Evolutionary conservation across 2,113 vertebrate species (phyloP).

Genomic region (Apteryx mantelli): DNA sequence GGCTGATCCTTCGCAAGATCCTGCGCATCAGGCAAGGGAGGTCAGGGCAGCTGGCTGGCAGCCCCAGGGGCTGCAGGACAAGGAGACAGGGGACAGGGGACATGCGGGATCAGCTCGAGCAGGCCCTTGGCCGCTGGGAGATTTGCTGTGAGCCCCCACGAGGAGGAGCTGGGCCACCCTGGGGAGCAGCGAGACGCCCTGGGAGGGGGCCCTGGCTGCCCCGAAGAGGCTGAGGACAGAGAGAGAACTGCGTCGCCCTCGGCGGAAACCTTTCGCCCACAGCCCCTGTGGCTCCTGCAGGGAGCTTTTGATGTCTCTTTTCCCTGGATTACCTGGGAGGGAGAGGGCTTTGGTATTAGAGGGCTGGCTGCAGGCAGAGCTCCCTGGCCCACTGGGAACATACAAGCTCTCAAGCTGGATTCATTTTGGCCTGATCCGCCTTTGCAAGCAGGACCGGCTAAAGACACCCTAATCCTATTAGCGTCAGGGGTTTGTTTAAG

Average conservation of each 20-base stretch:
- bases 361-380: neutral
- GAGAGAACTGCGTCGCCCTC: too few relatives aligned
- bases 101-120: too few relatives aligned
- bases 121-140: neutral
- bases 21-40: fast-evolving
- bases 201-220: neutral
- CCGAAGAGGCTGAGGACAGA: too few relatives aligned
- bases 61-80: neutral
- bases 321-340: neutral
- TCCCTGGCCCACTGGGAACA: neutral
- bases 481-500: slow-evolving; percentile 29
- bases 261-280: too few relatives aligned
- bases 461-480: slow-evolving; percentile 49
- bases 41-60: neutral
- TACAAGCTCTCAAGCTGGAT: neutral
- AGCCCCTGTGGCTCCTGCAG: too few relatives aligned
- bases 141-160: too few relatives aligned
- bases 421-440: neutral
- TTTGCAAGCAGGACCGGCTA: neutral
- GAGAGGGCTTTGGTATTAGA: neutral
- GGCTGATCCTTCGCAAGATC: neutral
- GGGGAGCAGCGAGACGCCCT: too few relatives aligned
- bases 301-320: slow-evolving; percentile 19
- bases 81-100: too few relatives aligned
- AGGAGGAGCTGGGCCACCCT: too few relatives aligned